phyloP scores from a whole-genome alignment of 2,888 invertebrate genomes.

The Tigriopus californicus region DNA sequence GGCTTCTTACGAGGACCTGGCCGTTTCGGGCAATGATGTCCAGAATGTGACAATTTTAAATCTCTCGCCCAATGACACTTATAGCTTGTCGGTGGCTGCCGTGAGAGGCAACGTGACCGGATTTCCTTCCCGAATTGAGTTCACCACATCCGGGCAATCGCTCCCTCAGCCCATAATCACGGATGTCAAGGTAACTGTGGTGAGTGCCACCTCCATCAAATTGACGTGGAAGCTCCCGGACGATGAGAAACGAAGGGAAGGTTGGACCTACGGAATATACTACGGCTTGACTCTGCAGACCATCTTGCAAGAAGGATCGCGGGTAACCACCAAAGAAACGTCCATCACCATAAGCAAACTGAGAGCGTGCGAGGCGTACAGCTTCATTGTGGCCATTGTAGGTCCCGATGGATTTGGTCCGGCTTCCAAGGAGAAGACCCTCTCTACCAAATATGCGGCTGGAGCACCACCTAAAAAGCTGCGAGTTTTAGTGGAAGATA shows the following conservation, averaged over 20 bases:
- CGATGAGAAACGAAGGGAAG: conserved; percentile 33
- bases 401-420: conserved; percentile 19
- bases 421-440: conserved; percentile 21
- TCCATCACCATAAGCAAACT: conserved; percentile 39
- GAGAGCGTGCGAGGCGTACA: conserved; percentile 51
- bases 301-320: conserved; percentile 37
- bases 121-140: conserved; percentile 18
- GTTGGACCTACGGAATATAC: conserved; percentile 48
- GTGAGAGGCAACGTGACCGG: conserved; percentile 20
- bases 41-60: conserved; percentile 29
- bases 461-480: conserved; percentile 50
- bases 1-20: not conserved
- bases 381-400: conserved; percentile 38
- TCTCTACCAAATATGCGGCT: conserved; percentile 41
- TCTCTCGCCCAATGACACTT: conserved; percentile 35
- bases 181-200: conserved; percentile 33
- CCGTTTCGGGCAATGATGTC: not conserved
- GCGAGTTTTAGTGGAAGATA: conserved; percentile 21
- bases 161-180: conserved; percentile 20
- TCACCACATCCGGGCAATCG: conserved; percentile 20
- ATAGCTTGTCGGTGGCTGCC: conserved; percentile 37
- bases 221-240: conserved; percentile 46
- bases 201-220: conserved; percentile 30
- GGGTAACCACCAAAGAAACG: conserved; percentile 32
- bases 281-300: conserved; percentile 42